These are phyloP conservation scores for Calvadosia cruxmelitensis DNA, from an alignment of 30 jellyfish, hydroid and myxozoan species.

Conservation along the genomic window DNA sequence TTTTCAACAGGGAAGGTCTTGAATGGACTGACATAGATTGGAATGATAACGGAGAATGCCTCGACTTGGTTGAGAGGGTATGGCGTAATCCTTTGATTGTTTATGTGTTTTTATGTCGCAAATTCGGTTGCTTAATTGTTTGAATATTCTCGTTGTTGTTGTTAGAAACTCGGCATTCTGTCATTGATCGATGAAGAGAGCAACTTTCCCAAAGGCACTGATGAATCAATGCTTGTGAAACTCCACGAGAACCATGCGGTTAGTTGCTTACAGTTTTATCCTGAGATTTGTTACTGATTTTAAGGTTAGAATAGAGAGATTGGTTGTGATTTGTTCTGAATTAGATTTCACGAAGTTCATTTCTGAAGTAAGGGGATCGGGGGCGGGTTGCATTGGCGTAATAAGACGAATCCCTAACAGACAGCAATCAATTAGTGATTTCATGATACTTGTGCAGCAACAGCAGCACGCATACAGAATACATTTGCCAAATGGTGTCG, in stretches of 20 bases:
- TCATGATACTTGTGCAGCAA: no score
- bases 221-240: constrained; percentile 64
- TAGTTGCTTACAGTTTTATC: no score
- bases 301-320: no score
- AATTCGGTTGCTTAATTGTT: neutral
- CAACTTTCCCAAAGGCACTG: constrained; percentile 93
- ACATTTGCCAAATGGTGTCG: no score
- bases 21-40: constrained; percentile 93
- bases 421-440: no score
- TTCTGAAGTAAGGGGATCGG: no score
- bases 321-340: no score
- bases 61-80: constrained; percentile 90
- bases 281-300: no score
- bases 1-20: constrained; percentile 61
- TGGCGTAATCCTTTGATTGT: neutral
- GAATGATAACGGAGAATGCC: constrained; percentile 96
- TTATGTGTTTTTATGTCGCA: neutral
- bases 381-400: no score
- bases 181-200: constrained; percentile 91
- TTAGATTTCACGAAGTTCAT: no score
- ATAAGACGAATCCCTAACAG: no score
- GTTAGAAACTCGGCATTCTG: constrained; percentile 81
- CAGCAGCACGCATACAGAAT: no score
- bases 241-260: constrained; percentile 94
- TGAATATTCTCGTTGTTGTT: neutral